Evolutionary conservation across 2,888 invertebrate species (phyloP).

Genomic region (Andrena praecox): DNA sequence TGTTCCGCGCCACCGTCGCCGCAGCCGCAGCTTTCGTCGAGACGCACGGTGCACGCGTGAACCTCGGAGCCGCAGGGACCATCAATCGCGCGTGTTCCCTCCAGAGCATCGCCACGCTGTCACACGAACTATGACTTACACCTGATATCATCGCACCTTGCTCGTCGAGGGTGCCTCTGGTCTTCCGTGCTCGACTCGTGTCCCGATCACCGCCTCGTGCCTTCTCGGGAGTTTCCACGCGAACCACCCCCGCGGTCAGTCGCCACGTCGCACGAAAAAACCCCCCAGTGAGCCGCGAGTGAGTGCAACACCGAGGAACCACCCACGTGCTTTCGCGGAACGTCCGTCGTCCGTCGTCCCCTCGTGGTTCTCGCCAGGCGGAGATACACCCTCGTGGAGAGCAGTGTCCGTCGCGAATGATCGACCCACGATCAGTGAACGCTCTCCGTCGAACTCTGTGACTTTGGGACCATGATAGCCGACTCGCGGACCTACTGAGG

Average conservation of each 20-base stretch:
- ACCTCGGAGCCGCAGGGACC: conserved; percentile 16
- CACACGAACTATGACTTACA: conserved; percentile 8
- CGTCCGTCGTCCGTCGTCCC: neutral
- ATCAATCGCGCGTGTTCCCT: conserved; percentile 21
- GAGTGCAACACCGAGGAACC: conserved; percentile 22
- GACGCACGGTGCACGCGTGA: conserved; percentile 16
- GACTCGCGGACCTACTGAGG: neutral
- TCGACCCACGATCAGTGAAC: conserved; percentile 25
- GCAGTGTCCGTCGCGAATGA: neutral
- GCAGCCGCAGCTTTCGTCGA: neutral
- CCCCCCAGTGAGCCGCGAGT: conserved; percentile 36
- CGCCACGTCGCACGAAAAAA: neutral
- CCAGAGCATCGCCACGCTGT: conserved; percentile 30
- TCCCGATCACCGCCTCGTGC: conserved; percentile 25
- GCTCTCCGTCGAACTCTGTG: conserved; percentile 15
- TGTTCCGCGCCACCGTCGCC: too few species aligned
- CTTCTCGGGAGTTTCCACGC: conserved; percentile 37
- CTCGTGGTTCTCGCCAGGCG: neutral
- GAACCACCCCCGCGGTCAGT: neutral
- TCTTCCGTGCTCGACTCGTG: conserved; percentile 41
- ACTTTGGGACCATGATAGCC: conserved; percentile 30
- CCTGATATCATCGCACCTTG: neutral
- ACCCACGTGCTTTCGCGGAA: conserved; percentile 46
- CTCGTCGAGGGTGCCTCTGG: conserved; percentile 6
- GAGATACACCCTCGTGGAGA: neutral